Evolutionary conservation across 2,797 vertebrate species (phyloP).

Genomic region (Enteromius fasciolatus): DNA sequence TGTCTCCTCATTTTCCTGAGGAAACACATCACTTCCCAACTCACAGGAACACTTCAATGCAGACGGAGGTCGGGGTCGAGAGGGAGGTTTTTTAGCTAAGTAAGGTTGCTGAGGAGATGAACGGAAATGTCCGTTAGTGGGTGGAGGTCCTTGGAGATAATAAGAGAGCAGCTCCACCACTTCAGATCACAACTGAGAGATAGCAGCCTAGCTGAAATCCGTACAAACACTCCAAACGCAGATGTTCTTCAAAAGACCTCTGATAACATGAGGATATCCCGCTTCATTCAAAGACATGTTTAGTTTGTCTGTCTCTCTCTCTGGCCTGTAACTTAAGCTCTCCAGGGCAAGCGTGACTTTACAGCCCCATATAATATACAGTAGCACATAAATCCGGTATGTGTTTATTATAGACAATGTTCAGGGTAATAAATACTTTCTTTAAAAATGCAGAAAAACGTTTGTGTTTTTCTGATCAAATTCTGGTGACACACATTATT

Average conservation of each 20-base stretch:
- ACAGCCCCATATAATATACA: neutral
- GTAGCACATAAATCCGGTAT: neutral
- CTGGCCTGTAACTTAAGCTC: neutral
- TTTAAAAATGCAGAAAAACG: neutral
- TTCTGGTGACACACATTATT: slow-evolving; percentile 33
- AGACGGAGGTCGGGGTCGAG: neutral
- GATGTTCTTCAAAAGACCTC: slow-evolving; percentile 40
- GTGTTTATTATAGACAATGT: neutral
- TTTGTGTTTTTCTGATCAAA: slow-evolving; percentile 27
- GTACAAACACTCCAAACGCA: slow-evolving; percentile 20
- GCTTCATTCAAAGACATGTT: slow-evolving; percentile 26
- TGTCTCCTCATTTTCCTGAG: slow-evolving; percentile 39
- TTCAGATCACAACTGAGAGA: slow-evolving; percentile 42
- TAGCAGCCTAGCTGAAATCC: slow-evolving; percentile 28
- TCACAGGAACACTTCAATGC: slow-evolving; percentile 43
- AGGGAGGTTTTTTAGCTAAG: neutral
- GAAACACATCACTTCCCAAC: slow-evolving; percentile 53
- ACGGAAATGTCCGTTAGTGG: slow-evolving; percentile 44
- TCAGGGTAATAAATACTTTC: neutral
- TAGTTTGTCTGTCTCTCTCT: slow-evolving; percentile 1
- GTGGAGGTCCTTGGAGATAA: slow-evolving; percentile 54
- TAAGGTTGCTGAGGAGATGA: slow-evolving; percentile 35
- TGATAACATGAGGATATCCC: slow-evolving; percentile 39
- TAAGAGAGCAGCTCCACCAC: slow-evolving; percentile 36
- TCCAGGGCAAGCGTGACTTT: slow-evolving; percentile 5